Conservation (phyloP, 1,140 invertebrate species). For the Megathymus violae region DNA sequence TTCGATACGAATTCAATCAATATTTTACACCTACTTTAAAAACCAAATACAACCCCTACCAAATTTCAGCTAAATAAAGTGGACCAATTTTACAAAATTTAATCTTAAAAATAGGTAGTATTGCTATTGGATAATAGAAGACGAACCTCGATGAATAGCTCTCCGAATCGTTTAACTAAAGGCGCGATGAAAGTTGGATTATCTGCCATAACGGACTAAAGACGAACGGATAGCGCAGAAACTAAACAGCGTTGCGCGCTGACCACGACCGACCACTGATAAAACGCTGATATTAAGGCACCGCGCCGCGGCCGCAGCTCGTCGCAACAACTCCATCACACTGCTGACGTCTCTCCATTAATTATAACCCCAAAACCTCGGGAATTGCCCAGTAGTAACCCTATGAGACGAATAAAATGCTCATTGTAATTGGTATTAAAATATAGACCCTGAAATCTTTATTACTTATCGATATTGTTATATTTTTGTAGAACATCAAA, state of each 20-base stretch:
- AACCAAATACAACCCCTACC: too few species aligned
- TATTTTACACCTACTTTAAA: too few species aligned
- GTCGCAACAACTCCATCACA: slow-evolving; percentile 61
- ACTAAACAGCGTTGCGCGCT: slow-evolving; percentile 46
- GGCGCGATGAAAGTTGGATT: not conserved
- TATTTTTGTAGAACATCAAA: too few species aligned
- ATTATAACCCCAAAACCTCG: slow-evolving; percentile 39
- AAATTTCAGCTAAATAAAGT: too few species aligned
- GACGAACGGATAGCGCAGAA: not conserved
- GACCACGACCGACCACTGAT: slow-evolving; percentile 63
- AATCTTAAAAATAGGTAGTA: too few species aligned
- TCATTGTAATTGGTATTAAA: too few species aligned
- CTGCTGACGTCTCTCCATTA: slow-evolving; percentile 49
- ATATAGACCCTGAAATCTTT: too few species aligned
- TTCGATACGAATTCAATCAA: too few species aligned
- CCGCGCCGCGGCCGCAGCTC: slow-evolving; percentile 50
- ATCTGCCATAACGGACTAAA: not conserved
- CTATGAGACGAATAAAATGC: slow-evolving; percentile 2
- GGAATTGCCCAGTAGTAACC: slow-evolving; percentile 5
- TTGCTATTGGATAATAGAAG: too few species aligned
- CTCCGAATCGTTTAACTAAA: not conserved
- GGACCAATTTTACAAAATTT: too few species aligned
- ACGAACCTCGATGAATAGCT: not conserved
- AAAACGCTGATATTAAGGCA: slow-evolving; percentile 77
- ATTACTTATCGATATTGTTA: too few species aligned